Evolutionary conservation across 2,888 invertebrate genomes (phyloP), one percentile per base, ranked within the genome.

Genomic region (Ecliptopera silaceata): DNA sequence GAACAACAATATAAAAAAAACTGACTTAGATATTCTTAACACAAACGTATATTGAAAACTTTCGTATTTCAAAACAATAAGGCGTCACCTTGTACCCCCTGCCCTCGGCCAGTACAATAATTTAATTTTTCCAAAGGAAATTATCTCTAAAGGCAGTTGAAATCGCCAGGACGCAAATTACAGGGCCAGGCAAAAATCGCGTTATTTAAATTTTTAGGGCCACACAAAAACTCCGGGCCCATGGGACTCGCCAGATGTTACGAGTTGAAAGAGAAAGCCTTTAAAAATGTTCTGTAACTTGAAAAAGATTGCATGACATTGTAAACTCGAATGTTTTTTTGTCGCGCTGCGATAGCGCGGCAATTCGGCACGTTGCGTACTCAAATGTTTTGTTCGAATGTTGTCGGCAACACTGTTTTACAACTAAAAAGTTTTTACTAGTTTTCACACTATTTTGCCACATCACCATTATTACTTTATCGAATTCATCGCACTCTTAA

Each of bases 41-140:
- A n/a, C n/a, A n/a, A n/a, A n/a, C n/a, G n/a, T n/a, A n/a, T n/a
- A n/a, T n/a, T n/a, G n/a, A n/a, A n/a, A n/a, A n/a, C n/a, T n/a
- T n/a, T n/a, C n/a, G n/a, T n/a, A n/a, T n/a, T n/a, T n/a, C n/a
- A n/a, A n/a, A n/a, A n/a, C n/a, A n/a, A n/a, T n/a, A n/a, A n/a
- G n/a, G n/a, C n/a, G n/a, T n/a, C 26, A 36, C 3, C 36, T 15
- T 15, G 15, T 36, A 10, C 8, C 36, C n/a, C 15, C 8, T 2
- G 6, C 12, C 36, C 36, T 15, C 15, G 8, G 13, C n/a, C 26
- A 26, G 26, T 26, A 26, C 26, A 26, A 26, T 26, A 26, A 26
- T 36, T 42, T 46, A 11, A 72, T 72, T 66, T 72, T 73, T 59
- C 66, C 68, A 71, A 74, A 72, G 61, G 66, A 70, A 69, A 72